Base-by-base conservation (phyloP, 1,140 invertebrate species). In the Psix sp. region DNA sequence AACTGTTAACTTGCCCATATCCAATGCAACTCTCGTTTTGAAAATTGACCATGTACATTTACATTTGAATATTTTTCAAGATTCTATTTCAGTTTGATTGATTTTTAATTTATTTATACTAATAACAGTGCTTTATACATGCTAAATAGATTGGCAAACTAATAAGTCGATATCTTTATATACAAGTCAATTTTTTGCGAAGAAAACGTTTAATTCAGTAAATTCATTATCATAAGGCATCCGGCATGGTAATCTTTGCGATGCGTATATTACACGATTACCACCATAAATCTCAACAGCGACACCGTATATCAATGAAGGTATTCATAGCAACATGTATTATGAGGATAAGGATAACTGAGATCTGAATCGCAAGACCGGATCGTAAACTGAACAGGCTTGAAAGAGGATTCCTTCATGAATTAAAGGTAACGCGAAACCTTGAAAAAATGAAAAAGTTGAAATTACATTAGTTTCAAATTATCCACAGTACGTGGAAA, bases 291-390 rank as follows among this genome's bases (percentile, higher is more conserved):
- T 70, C 49, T 14, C 24, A 18, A 6, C 33, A 48, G 56, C 49
- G 56, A 70, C 48, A 70, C 66, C 26, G 56, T 70, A 71, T 71
- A 71, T 71, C 67, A 62, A 71, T 71, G 56, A 62, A 62, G 51
- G 39, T 54, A 68, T 68, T 68, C 65, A 60, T 59, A 48, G 48
- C 57, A 48, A 33, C 56, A n/a, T n/a, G 35, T 42, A 60, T 62
- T 62, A 71, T 71, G 33, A 62, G 56, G 56, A 63, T 71, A 63
- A 70, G 42, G 54, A 70, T 60, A 60, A 63, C 48, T 38, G 21
- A 71, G 67, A 56, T 49, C 51, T 49, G 51, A 48, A 62, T 62
- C 57, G 38, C 56, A 21, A 54, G 54, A 60, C 54, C 54, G 54
- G 67, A 62, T 49, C 38, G 35, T 15, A n/a, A 56, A 49, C 24